Conservation (phyloP, 1,140 invertebrate species). For the Drosophila guanche region DNA sequence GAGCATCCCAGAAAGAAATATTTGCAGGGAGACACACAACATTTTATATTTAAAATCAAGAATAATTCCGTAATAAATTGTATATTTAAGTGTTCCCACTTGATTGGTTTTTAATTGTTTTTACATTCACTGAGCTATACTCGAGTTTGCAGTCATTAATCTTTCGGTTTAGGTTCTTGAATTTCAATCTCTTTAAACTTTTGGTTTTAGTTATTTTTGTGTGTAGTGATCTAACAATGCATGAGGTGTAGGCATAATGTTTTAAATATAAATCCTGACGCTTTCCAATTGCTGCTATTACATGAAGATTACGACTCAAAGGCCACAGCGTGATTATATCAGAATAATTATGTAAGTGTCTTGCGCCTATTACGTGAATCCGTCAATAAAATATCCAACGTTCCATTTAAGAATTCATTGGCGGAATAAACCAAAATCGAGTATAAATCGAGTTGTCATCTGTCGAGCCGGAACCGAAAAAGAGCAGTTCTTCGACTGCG, state of each 20-base stretch:
- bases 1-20: background rate
- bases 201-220: no score
- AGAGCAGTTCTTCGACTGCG: constrained; percentile 26
- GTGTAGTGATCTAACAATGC: no score
- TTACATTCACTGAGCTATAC: background rate
- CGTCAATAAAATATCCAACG: constrained; percentile 2
- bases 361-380: no score
- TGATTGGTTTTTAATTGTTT: constrained; percentile 13
- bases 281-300: no score
- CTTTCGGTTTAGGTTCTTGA: no score
- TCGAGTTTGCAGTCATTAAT: no score
- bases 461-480: constrained; percentile 41
- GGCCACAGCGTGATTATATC: background rate
- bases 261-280: no score
- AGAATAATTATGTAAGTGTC: background rate
- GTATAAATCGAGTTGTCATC: background rate
- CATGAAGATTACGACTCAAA: no score
- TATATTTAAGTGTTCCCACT: constrained; percentile 30
- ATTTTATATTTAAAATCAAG: background rate
- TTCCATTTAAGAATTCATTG: no score
- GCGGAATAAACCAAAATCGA: background rate
- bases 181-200: no score
- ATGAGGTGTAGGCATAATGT: no score
- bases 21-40: background rate
- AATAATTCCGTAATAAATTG: constrained; percentile 35